These are phyloP conservation scores for Hylia prasina DNA, from an alignment of 2,113 vertebrate genomes.

Conservation along the genomic window DNA sequence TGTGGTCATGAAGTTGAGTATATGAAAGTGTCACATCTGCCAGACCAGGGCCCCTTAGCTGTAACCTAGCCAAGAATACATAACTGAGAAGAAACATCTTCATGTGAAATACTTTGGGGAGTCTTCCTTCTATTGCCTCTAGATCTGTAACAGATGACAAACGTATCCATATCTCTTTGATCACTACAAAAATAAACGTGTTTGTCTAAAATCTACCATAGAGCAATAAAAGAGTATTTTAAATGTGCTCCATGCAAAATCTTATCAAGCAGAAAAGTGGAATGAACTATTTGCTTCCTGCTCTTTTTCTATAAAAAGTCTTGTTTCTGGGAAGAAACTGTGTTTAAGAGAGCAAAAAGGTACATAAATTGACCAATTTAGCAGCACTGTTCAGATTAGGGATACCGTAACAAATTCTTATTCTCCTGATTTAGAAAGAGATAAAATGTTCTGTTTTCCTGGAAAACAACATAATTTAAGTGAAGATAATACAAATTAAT, in stretches of 20 bases:
- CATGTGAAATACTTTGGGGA: background rate
- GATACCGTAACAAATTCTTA: background rate
- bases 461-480: slow-evolving; percentile 1
- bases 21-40: background rate
- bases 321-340: background rate
- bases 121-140: background rate
- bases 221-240: slow-evolving; percentile 46
- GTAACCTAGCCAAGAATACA: background rate
- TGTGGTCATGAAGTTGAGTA: background rate
- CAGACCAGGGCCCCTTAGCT: background rate
- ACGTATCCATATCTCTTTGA: slow-evolving; percentile 12
- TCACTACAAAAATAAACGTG: slow-evolving; percentile 17
- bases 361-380: slow-evolving; percentile 40
- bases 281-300: background rate
- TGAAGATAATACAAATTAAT: background rate
- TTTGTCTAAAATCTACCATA: slow-evolving; percentile 27
- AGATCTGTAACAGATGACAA: slow-evolving; percentile 30
- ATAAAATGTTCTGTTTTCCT: background rate
- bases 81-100: background rate
- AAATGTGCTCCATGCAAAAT: background rate
- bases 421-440: background rate
- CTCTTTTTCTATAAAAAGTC: slow-evolving; percentile 6
- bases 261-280: slow-evolving; percentile 3
- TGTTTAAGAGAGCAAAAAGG: background rate
- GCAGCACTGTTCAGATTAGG: background rate